A percentile compares a stretch with the other conserved stretches of the same genome.
These are phyloP conservation scores for Nothocercus julius DNA, from an alignment of 2,113 vertebrate genomes.

Conservation along the genomic window DNA sequence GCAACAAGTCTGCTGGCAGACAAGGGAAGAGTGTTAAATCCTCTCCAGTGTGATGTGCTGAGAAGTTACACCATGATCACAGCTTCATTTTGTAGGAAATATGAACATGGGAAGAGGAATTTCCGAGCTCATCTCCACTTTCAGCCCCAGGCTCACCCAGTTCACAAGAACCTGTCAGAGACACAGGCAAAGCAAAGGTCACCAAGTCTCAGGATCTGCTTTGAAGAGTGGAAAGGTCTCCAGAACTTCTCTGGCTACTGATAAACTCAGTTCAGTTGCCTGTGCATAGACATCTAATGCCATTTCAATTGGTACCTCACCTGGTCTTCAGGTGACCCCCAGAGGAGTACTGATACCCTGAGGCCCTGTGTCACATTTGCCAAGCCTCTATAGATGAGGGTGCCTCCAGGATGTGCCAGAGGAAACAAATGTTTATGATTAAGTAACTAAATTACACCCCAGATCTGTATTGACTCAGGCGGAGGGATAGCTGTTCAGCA, in stretches of 20 bases:
- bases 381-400: neutral
- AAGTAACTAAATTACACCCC: neutral
- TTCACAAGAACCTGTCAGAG: neutral
- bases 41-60: neutral
- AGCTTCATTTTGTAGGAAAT: neutral
- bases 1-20: neutral
- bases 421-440: neutral
- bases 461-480: neutral
- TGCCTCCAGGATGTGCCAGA: neutral
- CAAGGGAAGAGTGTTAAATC: neutral
- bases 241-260: neutral
- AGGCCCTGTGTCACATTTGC: neutral
- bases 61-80: rapidly evolving
- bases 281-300: neutral
- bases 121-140: neutral
- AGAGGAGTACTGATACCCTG: neutral
- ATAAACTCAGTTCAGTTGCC: neutral
- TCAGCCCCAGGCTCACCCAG: neutral
- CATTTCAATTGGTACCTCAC: neutral
- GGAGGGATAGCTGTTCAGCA: neutral
- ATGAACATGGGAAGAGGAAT: neutral
- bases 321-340: neutral
- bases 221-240: neutral
- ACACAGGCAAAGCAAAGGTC: neutral
- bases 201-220: neutral